Percentiles rank a stretch among this genome's conserved stretches.
Conservation (phyloP, 2,888 invertebrate species). For the Venustoraphidia nigricollis region DNA sequence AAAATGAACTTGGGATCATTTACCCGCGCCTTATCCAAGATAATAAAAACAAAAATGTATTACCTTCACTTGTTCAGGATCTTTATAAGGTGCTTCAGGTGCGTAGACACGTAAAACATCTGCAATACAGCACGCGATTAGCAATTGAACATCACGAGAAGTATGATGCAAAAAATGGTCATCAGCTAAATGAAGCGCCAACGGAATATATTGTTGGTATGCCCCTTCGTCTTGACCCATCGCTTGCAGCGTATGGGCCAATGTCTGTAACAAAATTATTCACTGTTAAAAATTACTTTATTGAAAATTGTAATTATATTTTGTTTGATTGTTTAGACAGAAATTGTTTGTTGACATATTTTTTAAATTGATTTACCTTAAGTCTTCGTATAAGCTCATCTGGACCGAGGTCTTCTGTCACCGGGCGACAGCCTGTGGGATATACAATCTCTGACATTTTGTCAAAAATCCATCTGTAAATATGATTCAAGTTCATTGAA, state of each 20-base stretch:
- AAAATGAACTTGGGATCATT: too few relatives aligned
- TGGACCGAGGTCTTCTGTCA: constrained; percentile 86
- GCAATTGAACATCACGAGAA: constrained; percentile 82
- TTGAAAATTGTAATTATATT: not conserved
- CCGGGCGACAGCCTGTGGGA: constrained; percentile 88
- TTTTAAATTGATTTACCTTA: constrained; percentile 44
- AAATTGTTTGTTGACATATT: not conserved
- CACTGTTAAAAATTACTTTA: not conserved
- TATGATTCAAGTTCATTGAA: too few relatives aligned
- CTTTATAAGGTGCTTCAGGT: constrained; percentile 95
- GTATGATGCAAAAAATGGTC: constrained; percentile 83
- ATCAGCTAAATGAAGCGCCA: constrained; percentile 84
- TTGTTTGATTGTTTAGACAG: not conserved
- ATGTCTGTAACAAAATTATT: constrained; percentile 36
- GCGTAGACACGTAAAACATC: constrained; percentile 94
- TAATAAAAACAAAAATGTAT: not conserved
- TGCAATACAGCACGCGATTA: constrained; percentile 94
- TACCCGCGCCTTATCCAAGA: too few relatives aligned
- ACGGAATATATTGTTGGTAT: constrained; percentile 79
- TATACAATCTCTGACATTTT: constrained; percentile 78
- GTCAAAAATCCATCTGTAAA: too few relatives aligned
- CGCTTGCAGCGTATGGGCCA: constrained; percentile 88
- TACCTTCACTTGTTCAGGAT: constrained; percentile 77
- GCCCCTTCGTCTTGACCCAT: constrained; percentile 94
- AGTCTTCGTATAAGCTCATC: constrained; percentile 90